phyloP scores from a whole-genome alignment of 2,797 vertebrate genomes.

The Haliaeetus albicilla region DNA sequence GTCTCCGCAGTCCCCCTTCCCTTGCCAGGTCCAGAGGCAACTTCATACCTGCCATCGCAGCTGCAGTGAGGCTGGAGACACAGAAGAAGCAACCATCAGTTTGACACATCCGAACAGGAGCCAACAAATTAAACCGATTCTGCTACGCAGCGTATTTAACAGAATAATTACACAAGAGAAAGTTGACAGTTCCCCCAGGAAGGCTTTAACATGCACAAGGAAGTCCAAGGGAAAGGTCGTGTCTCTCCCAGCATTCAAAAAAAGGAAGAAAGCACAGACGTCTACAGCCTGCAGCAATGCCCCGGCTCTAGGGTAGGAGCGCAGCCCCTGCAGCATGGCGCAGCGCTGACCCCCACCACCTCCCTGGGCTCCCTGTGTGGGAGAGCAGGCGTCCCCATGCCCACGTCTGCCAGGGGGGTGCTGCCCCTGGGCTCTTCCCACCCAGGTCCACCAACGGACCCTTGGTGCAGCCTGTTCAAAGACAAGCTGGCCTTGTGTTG shows the following conservation, averaged over 20 bases:
- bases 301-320: not conserved
- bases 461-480: not conserved
- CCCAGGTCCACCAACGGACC: not conserved
- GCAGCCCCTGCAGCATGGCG: rapidly evolving
- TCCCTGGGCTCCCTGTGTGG: not conserved
- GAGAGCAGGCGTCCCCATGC: rapidly evolving
- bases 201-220: not conserved
- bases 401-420: rapidly evolving
- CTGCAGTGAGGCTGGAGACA: not conserved
- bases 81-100: not conserved
- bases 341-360: rapidly evolving
- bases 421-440: rapidly evolving
- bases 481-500: not conserved
- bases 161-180: not conserved
- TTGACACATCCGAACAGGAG: not conserved
- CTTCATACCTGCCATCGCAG: not conserved
- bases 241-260: not conserved
- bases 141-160: not conserved
- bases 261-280: not conserved
- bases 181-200: not conserved
- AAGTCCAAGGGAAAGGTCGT: not conserved
- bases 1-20: not conserved
- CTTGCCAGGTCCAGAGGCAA: not conserved
- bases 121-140: not conserved
- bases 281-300: not conserved